Base-by-base conservation (phyloP, 2,797 vertebrate species). In the Periparus ater region DNA sequence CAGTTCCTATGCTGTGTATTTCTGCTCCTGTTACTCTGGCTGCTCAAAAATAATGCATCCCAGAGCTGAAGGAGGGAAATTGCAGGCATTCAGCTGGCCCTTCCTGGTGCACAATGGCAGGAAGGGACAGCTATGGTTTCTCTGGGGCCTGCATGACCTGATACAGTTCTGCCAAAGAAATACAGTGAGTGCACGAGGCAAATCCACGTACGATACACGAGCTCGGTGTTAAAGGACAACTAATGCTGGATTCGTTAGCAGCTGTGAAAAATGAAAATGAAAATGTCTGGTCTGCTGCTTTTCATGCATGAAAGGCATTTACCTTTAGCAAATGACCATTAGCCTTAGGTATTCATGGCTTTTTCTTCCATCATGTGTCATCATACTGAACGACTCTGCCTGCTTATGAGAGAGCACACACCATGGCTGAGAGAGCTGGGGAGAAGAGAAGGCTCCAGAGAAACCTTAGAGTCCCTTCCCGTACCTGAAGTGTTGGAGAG, bases 31-130 rank as follows among this genome's bases (percentile, higher is more conserved):
- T 87, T 91, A 40, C 83, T 86, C 40, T 3, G 11, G 45, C 88
- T 97, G 78, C 63, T 97, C 85, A 89, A 97, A 97, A 95, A 96
- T 57, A 96, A 96, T 13, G 53, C 85, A 60, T 89, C 95, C 81
- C 94, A 91, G 74, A 85, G 36, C 78, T 0, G 10, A 87, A 92
- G 93, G 90, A 95, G 97, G 97, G 88, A 95, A 95, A 82, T 13
- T 54, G 53, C 40, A 86, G 91, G 83, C 62, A 57, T 96, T 96
- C 50, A 91, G 97, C 97, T 89, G 44, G 95, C 95, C 97, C 98
- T 99, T 98, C 98, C 98, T 98, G 98, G 97, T 95, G 96, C 96
- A 99, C 98, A 99, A 98, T 98, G 76, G 95, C 98, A 99, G 98
- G 98, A 99, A 98, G 93, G 96, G 97, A 53, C 92, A 97, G 98